Conservation (phyloP, 2,797 vertebrate genomes). For the Semaprochilodus insignis region DNA sequence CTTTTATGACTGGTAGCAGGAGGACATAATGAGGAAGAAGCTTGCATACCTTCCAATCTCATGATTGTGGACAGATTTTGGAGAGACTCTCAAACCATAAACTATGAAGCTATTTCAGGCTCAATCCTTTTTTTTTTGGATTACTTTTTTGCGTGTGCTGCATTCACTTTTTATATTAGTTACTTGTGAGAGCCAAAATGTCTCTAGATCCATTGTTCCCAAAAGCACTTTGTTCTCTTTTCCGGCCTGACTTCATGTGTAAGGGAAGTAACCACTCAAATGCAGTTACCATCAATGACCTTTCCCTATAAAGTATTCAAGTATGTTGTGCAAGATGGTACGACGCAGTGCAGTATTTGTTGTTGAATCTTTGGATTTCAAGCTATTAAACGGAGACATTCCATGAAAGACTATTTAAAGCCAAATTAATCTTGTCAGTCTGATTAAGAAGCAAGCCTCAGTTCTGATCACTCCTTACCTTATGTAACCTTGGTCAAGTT, state of each 20-base stretch:
- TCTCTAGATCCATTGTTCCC: not conserved
- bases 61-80: not conserved
- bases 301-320: conserved; percentile 14
- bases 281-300: conserved; percentile 16
- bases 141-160: not conserved
- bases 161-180: not conserved
- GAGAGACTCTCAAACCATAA: not conserved
- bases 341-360: conserved; percentile 25
- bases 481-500: not conserved
- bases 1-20: not conserved
- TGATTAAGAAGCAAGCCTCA: not conserved
- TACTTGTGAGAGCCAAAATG: not conserved
- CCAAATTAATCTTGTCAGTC: not conserved
- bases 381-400: not conserved
- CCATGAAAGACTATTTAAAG: not conserved
- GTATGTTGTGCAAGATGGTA: not conserved
- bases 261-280: not conserved
- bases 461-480: conserved; percentile 13
- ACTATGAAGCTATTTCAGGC: not conserved
- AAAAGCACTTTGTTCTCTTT: not conserved
- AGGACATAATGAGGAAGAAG: not conserved
- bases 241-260: not conserved
- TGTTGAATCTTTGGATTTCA: conserved; percentile 11
- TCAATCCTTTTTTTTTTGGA: not conserved
- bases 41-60: not conserved